Evolutionary conservation across 2,888 invertebrate species (phyloP), one percentile per base, ranked within the genome.

Genomic region (Drosophila lacicola): DNA sequence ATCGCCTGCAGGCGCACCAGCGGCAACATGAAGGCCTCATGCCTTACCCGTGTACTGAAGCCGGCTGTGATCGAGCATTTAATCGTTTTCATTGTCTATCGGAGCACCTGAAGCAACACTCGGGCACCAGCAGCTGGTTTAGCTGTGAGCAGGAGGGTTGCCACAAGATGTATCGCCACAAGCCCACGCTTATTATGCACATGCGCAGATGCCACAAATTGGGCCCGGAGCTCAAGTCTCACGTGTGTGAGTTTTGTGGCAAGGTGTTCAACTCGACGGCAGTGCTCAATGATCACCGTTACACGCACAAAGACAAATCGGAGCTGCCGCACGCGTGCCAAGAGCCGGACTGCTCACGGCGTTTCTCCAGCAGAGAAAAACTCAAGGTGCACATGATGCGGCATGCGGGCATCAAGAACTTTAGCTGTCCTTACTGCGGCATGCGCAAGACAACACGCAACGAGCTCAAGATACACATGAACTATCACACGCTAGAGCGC

Each of bases 331-430:
- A 72, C 58, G 84, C 79, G 0, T 91, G 91, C 25, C 54, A 75
- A 3, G 81, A 86, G 42, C 8, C 73, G 0, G 72, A 80, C 11
- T 91, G 91, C 21, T 9, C 56, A 0, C 74, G 86, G 13, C 80
- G 87, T 3, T 91, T 90, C 39, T 71, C 85, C 5, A 91, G 68
- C 58, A 84, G 80, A 13, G 84, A 90, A 34, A 91, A 91, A 44
- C 74, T 92, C 0, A 91, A 87, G 49, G 82, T 90, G 19, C 92
- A 92, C 39, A 73, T 89, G 71, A 73, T 91, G 81, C 91, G 91
- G 0, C 91, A 92, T 58, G 87, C 89, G 2, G 92, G 91, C 2
- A 90, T 92, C 4, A 91, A 90, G 49, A 91, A 92, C 65, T 91
- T 82, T 17, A 74, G 72, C 10, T 92, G 91, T 17, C 83, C 91